Evolutionary conservation across 2,888 invertebrate species (phyloP).

Genomic region (Sminthurinus aureus): DNA sequence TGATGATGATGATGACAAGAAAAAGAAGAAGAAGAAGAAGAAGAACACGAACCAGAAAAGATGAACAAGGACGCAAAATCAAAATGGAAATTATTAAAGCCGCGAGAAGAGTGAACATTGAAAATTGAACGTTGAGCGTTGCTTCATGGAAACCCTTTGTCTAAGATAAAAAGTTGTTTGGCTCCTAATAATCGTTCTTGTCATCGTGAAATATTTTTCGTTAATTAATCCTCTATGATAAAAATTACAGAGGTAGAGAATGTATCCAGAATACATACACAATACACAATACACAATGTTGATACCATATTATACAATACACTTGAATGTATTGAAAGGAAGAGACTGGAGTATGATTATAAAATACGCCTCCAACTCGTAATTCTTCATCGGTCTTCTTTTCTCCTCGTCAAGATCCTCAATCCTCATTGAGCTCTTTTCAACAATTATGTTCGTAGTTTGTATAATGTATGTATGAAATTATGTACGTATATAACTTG

Average conservation of each 20-base stretch:
- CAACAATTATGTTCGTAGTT: too few species aligned
- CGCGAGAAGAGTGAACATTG: neutral
- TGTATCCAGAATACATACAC: neutral
- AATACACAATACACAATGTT: too few species aligned
- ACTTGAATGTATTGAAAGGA: too few species aligned
- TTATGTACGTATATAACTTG: too few species aligned
- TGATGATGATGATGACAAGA: neutral
- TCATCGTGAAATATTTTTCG: conserved; percentile 56
- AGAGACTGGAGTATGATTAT: conserved; percentile 24
- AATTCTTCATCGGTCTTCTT: conserved; percentile 47
- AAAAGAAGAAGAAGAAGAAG: neutral
- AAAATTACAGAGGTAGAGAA: conserved; percentile 49
- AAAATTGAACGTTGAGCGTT: too few species aligned
- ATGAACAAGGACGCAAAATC: neutral
- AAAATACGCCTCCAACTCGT: conserved; percentile 52
- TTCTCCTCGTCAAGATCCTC: neutral
- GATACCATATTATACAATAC: too few species aligned
- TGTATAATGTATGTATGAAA: neutral
- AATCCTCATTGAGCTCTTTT: neutral
- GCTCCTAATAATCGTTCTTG: conserved; percentile 47
- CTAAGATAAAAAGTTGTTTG: conserved; percentile 50
- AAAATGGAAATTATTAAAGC: neutral
- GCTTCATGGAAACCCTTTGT: conserved; percentile 39
- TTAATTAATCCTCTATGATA: conserved; percentile 55
- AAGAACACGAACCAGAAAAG: neutral